Base-by-base conservation (phyloP, 2,797 vertebrate species). In the Hafferia zeledoni region DNA sequence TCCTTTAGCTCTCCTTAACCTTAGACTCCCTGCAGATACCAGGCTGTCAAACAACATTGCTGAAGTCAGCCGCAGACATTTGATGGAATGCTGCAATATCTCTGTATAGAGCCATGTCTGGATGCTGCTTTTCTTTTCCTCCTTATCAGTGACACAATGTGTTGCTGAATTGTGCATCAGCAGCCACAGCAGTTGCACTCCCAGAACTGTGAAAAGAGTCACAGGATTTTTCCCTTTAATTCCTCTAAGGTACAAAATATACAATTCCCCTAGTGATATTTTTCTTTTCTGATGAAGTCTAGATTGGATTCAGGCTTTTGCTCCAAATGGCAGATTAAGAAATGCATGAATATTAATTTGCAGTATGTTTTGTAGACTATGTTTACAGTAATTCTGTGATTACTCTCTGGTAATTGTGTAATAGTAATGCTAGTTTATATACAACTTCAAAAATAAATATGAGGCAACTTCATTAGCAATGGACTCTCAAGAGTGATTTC, bases 301-400 rank as follows among this genome's bases (percentile, higher is more conserved):
- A 81, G 53, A 70, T 52, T 31, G 30, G 55, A 94, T 95, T 94
- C n/a, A 90, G 56, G 55, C 43, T 85, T 95, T 97, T 97, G 28
- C 70, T 95, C 65, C 87, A 96, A 97, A 96, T 90, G 64, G 56
- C 64, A 83, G 77, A 94, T 93, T 94, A 71, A 93, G 60, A 79
- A 96, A 96, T 90, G 89, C 90, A 97, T 97, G 94, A 96, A 98
- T 97, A 97, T 97, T 98, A 96, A 98, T 95, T 97, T 97, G 87
- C 88, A 96, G 88, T 79, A 93, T 95, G 94, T 97, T 87, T 95
- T 97, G 61, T 95, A 87, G 96, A 92, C 76, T 90, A 47, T 94
- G 95, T 98, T 98, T 98, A 97, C 92, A 90, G 94, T 92, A 97
- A 98, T 97, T 96, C 91, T 93, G 87, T 97, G 97, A 98, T 98